Evolutionary conservation across 2,797 vertebrate genomes (phyloP).

Genomic region (Enteromius viviparus): DNA sequence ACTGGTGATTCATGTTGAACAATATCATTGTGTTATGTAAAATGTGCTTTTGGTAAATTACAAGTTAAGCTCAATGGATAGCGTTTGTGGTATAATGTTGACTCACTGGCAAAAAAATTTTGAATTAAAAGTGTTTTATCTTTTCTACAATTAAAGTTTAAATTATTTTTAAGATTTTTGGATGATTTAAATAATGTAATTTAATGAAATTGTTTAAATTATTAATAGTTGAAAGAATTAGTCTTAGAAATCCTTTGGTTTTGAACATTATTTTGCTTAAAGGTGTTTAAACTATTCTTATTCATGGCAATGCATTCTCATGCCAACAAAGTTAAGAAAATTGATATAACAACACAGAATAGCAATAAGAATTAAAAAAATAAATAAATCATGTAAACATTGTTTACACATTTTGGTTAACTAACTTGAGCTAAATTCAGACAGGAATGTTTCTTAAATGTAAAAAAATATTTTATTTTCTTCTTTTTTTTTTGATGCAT

Average conservation of each 20-base stretch:
- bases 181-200: not conserved
- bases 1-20: not conserved
- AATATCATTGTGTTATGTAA: not conserved
- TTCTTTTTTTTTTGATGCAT: not conserved
- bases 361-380: not conserved
- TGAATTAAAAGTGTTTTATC: not conserved
- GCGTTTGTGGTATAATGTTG: not conserved
- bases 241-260: not conserved
- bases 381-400: too few species aligned
- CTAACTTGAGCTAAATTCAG: not conserved
- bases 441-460: not conserved
- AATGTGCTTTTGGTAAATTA: not conserved
- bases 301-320: not conserved
- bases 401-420: not conserved
- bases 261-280: not conserved
- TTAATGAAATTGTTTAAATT: not conserved
- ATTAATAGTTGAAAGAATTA: not conserved
- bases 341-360: too few species aligned
- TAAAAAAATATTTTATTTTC: not conserved
- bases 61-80: not conserved
- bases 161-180: not conserved
- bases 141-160: not conserved
- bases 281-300: not conserved
- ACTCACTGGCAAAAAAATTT: not conserved
- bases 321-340: not conserved